Percentiles rank a stretch among this genome's conserved stretches.
phyloP scores from a whole-genome alignment of 2,797 vertebrate species.

The Tragelaphus eurycerus region DNA sequence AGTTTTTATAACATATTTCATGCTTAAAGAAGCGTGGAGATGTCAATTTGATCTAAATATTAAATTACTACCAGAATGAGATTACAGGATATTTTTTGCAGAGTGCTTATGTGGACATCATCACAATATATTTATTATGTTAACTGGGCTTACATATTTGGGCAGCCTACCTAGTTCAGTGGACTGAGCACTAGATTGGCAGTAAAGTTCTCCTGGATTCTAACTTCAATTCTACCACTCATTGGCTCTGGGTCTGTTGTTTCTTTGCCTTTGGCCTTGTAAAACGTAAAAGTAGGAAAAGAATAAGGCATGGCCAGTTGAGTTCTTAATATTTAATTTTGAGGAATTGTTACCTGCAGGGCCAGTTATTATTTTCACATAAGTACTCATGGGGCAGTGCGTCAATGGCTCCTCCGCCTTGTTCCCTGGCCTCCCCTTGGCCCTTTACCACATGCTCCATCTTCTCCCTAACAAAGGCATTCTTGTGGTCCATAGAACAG shows the following conservation, averaged over 20 bases:
- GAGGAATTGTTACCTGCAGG: neutral
- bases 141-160: neutral
- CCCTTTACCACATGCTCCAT: neutral
- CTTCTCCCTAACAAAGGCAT: neutral
- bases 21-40: neutral
- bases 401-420: neutral
- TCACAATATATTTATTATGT: neutral
- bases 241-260: neutral
- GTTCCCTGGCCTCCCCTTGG: neutral
- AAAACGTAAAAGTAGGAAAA: neutral
- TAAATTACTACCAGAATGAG: neutral
- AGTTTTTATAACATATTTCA: neutral
- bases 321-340: slow-evolving; percentile 11
- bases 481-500: neutral
- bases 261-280: neutral
- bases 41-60: slow-evolving; percentile 47
- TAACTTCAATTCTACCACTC: neutral
- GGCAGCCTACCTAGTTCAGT: neutral
- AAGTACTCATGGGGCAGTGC: neutral
- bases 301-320: neutral
- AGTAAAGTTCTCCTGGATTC: slow-evolving; percentile 18
- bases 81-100: slow-evolving; percentile 23
- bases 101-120: neutral
- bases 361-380: slow-evolving; percentile 24
- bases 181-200: neutral